Evolutionary conservation across 2,797 vertebrate genomes (phyloP).

Genomic region (Mastacembelus armatus): DNA sequence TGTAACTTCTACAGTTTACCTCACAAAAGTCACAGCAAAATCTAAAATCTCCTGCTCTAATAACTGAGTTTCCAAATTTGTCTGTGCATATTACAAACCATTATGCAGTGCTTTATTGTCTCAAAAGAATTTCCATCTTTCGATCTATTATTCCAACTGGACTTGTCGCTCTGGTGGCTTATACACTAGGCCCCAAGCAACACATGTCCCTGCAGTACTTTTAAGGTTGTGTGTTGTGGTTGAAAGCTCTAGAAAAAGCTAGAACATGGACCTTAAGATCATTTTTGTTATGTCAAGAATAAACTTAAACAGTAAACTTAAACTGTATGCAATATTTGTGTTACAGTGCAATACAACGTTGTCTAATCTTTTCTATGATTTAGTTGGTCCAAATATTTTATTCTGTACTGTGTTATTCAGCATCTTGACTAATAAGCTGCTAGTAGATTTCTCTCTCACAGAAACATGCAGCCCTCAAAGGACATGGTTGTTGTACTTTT

Average conservation of each 20-base stretch:
- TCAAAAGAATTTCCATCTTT: too few relatives aligned
- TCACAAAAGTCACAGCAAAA: background rate
- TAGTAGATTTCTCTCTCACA: slow-evolving; percentile 3
- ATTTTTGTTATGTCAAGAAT: background rate
- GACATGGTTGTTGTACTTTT: background rate
- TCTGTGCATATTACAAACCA: background rate
- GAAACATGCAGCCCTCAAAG: background rate
- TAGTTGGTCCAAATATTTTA: slow-evolving; percentile 34
- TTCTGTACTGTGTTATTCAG: background rate
- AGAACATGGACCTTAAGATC: background rate
- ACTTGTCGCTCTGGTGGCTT: background rate
- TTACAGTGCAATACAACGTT: slow-evolving; percentile 53
- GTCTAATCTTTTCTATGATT: slow-evolving; percentile 46
- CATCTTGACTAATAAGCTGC: slow-evolving; percentile 11
- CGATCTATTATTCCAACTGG: background rate
- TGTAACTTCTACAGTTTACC: background rate
- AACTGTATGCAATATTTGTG: slow-evolving; percentile 38
- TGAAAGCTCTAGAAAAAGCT: slow-evolving; percentile 11
- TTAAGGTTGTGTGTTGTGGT: background rate
- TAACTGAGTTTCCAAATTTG: background rate
- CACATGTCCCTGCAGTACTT: background rate
- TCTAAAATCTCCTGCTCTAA: background rate
- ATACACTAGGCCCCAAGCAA: background rate
- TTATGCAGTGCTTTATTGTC: background rate
- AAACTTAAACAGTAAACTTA: background rate